Base-by-base conservation (phyloP, 92 coral and sea anemone species). In the Epizoanthus illoricatus region DNA sequence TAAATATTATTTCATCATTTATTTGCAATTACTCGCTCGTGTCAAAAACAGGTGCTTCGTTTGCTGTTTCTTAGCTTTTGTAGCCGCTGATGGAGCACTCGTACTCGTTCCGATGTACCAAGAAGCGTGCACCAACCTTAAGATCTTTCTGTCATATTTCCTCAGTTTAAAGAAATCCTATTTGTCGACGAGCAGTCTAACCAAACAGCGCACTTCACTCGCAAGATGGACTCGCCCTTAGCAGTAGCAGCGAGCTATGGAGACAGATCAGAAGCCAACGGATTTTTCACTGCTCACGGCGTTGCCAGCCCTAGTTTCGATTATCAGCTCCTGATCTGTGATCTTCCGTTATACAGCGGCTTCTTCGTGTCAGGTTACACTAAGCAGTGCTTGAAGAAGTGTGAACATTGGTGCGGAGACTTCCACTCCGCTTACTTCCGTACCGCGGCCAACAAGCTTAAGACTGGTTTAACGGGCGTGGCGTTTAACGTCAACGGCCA, bases 401-500 rank as follows among this genome's bases (percentile, higher is more conserved):
- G 90, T 24, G 0, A 12, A n/a, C 2, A 0, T 61, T 87, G 90
- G 90, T 84, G 88, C 28, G 40, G 56, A 61, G 90, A 87, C 66
- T 0, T 0, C 0, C 6, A 6, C 20, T 76, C 90, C 11, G 74
- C 88, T 3, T 84, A 84, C 75, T 87, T 87, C 69, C 88, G 90
- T 17, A 84, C 87, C 41, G 78, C 88, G 28, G 16, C 74, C 17
- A 59, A 80, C 8, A 0, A 7, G n/a, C n/a, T n/a, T n/a, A n/a
- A n/a, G 0, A 0, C 24, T 7, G 0, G 65, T 45, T 84, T 0
- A 9, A n/a, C 3, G 0, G 90, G 90, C 12, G 84, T 84, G 13
- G 87, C 91, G n/a, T 88, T 88, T 24, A 79, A 88, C 20, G 55
- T 5, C 21, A 88, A 88, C 72, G 91, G 91, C 52, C 85, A 84